Base-by-base conservation (phyloP, 1,140 invertebrate species). In the Wiebesia pumilae region DNA sequence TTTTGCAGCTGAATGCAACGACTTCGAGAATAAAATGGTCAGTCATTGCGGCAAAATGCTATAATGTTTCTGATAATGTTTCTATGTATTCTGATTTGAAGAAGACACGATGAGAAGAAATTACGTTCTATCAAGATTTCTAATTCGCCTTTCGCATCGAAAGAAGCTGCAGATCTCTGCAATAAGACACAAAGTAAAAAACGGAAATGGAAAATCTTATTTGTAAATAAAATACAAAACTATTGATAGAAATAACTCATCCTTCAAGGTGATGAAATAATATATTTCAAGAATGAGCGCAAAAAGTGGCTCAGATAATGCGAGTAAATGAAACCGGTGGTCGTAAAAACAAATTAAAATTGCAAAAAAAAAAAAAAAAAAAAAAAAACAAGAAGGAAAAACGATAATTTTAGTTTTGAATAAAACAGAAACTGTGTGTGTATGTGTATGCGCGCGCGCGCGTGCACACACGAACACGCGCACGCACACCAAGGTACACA, bases 1-100 rank as follows among this genome's bases (percentile, higher is more conserved):
- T 58, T 73, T 38, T 73, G 47, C 27, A 43, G 54, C 47, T 30
- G 40, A 33, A 6, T 79, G 30, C 62, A 69, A 67, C 77, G 83
- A 84, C 83, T 84, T 19, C 38, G 35, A 40, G 58, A 84, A 84
- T 75, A 84, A 79, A 84, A 84, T 62, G 62, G 62, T 78, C 35
- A 85, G 65, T 85, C 77, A 85, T 85, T 65, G 35, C 65, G 16
- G 19, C 38, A 30, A 84, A 79, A 69, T 85, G 81, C 84, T 65
- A 62, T 80, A 80, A 79, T 69, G 47, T 67, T 51, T 78, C 75
- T 51, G n/a, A n/a, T n/a, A n/a, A n/a, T n/a, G n/a, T n/a, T n/a
- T n/a, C n/a, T n/a, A n/a, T n/a, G n/a, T n/a, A 54, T 80, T 85
- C 65, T 85, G 81, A 85, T 71, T 85, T 85, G 75, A 80, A 80